Base-by-base conservation (phyloP, 1,140 invertebrate genomes). In the Eumaeus atala region DNA sequence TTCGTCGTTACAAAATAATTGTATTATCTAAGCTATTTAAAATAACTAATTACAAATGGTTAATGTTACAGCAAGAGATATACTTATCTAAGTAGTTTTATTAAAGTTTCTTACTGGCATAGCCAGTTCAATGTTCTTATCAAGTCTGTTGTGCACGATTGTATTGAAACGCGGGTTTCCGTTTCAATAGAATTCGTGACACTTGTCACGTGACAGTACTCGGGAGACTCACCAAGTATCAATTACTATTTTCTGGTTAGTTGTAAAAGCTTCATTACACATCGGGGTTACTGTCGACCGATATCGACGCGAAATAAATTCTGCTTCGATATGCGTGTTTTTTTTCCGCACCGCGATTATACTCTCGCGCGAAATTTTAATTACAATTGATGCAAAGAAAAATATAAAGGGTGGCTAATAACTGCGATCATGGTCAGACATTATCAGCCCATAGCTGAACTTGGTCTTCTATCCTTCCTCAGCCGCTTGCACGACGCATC, bases 171-270 rank as follows among this genome's bases (percentile, higher is more conserved):
- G 54, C 58, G 56, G 62, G 59, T 71, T 60, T 56, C 51, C 62
- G 61, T 62, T 66, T 61, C 61, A 66, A 71, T 64, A 56, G 61
- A 65, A 51, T 66, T 71, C 68, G 68, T 70, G 68, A 70, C 65
- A 66, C 49, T 52, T 58, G 62, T 70, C 68, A 67, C 68, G 66
- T 70, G 62, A 64, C 54, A 59, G 6, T 28, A 44, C 37, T 28
- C 33, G 52, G 47, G 49, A 54, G 54, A 55, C 61, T 56, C 56
- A 56, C 52, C 28, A 48, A 54, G 55, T 55, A 63, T 59, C 60
- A 55, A 62, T 63, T 66, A 66, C 55, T 38, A 61, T 58, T 66
- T 62, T 60, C 54, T 54, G 56, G 53, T 63, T 55, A 48, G 28
- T 59, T 56, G 54, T 53, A 38, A 58, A 56, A 38, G 64, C 61